A percentile compares a stretch with the other conserved stretches of the same genome.
Evolutionary conservation across 2,797 vertebrate genomes (phyloP).

Genomic region (Notolepis coatsorum): DNA sequence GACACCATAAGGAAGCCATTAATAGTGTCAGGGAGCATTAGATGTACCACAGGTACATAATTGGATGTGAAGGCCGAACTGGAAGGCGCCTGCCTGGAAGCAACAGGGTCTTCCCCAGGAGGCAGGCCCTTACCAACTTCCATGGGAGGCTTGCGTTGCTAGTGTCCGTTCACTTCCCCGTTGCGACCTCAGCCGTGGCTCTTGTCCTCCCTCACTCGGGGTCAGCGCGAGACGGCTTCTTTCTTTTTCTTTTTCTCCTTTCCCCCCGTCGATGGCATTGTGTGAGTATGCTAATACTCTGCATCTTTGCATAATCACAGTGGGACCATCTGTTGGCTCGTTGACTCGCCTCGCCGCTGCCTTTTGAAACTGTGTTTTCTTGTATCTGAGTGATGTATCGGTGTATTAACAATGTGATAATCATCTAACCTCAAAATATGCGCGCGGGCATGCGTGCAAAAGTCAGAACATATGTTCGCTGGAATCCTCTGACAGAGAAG

Average conservation of each 20-base stretch:
- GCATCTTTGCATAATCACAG: conserved; percentile 84
- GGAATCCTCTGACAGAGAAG: conserved; percentile 71
- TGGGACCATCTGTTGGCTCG: conserved; percentile 85
- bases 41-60: conserved; percentile 79
- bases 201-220: conserved; percentile 59
- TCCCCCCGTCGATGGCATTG: conserved; percentile 62
- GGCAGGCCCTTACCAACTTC: conserved; percentile 55
- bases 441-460: conserved; percentile 54
- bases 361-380: conserved; percentile 83
- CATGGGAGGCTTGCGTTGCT: conserved; percentile 68
- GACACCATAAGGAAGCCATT: conserved; percentile 85
- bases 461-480: conserved; percentile 76
- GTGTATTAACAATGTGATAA: conserved; percentile 84
- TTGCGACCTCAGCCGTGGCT: conserved; percentile 55
- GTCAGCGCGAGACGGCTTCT: conserved; percentile 70
- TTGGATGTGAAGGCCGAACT: conserved; percentile 81
- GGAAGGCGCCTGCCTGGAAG: conserved; percentile 82
- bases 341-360: conserved; percentile 83
- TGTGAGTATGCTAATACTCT: conserved; percentile 79
- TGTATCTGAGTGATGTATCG: conserved; percentile 79
- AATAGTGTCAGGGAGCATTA: conserved; percentile 86
- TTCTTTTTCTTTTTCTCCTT: conserved; percentile 40
- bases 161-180: conserved; percentile 43
- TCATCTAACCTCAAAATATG: conserved; percentile 80
- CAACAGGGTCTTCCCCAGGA: conserved; percentile 71